Base-by-base conservation (phyloP, 1,140 invertebrate genomes). In the Drosophila pandora region DNA sequence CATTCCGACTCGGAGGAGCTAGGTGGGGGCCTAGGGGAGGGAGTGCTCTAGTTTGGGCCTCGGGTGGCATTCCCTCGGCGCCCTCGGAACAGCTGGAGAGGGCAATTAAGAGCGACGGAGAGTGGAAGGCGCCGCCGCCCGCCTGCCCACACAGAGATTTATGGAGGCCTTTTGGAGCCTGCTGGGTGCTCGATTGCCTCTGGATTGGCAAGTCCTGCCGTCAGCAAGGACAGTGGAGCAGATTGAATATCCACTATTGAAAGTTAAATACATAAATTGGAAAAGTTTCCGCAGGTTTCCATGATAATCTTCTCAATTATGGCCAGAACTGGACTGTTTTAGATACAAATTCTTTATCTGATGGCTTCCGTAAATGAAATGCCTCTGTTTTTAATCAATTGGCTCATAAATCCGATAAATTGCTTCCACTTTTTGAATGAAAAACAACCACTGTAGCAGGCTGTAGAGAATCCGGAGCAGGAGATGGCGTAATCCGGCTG, bases 141-240 rank as follows among this genome's bases (percentile, higher is more conserved):
- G 17, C 60, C 64, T 69, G 64, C 65, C 65, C 65, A 68, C 65
- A 68, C 64, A 55, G 65, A 70, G 63, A 70, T 70, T 70, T 69
- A 69, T 70, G 67, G 55, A 34, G 53, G 61, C 61, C 25, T 41
- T 13, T 23, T 39, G 45, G 49, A 49, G 41, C 43, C 41, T 47
- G 63, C 65, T 69, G 65, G 17, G 63, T 5, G 13, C 49, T 30
- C 39, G 17, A 47, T 55, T 30, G 64, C 62, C n/a, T 23, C 30
- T 62, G 22, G 12, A 5, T 13, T 17, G 17, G 17, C n/a, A 48
- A 30, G 12, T 65, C 62, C 62, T 65, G 62, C 12, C 12, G 58
- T 37, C 58, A 23, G 25, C 58, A 37, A 9, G 9, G 2, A 37
- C 34, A 37, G 34, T 37, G 34, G 34, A 2, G 10, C 12, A 37